phyloP scores from a whole-genome alignment of 2,888 invertebrate genomes.

The Agrotis puta region DNA sequence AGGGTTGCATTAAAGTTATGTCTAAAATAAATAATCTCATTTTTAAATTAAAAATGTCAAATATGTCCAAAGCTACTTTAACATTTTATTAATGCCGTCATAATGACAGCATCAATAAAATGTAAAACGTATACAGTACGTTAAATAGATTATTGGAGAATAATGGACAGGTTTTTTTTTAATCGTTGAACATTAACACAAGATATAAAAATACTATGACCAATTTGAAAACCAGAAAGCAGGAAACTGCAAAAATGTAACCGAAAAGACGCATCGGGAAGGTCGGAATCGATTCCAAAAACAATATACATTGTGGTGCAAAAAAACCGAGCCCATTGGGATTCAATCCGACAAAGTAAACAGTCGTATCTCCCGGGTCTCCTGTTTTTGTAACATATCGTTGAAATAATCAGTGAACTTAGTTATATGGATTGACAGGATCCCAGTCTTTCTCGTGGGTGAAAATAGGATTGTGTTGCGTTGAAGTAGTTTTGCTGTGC shows the following conservation, averaged over 20 bases:
- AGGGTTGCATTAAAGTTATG: neutral
- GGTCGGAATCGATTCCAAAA: conserved; percentile 44
- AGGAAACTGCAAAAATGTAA: neutral
- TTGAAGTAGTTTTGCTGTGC: conserved; percentile 6
- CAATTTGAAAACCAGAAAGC: conserved; percentile 1
- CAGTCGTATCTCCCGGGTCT: conserved; percentile 55
- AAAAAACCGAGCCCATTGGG: conserved; percentile 54
- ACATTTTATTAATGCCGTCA: too few species aligned
- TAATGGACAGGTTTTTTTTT: too few species aligned
- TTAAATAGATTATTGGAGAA: too few species aligned
- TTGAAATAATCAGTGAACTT: conserved; percentile 61
- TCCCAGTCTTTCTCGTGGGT: conserved; percentile 29
- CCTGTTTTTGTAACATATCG: conserved; percentile 52
- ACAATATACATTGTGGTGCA: conserved; percentile 51
- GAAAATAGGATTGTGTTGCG: neutral
- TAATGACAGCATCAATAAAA: too few species aligned
- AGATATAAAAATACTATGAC: neutral
- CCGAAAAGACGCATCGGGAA: conserved; percentile 11
- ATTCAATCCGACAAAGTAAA: conserved; percentile 61
- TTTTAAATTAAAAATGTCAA: too few species aligned
- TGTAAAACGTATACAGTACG: too few species aligned
- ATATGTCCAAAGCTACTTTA: too few species aligned
- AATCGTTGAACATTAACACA: too few species aligned
- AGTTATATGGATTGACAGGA: conserved; percentile 42
- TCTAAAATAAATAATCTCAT: too few species aligned